Base-by-base conservation (phyloP, 92 coral and sea anemone genomes). In the Porites evermanni region DNA sequence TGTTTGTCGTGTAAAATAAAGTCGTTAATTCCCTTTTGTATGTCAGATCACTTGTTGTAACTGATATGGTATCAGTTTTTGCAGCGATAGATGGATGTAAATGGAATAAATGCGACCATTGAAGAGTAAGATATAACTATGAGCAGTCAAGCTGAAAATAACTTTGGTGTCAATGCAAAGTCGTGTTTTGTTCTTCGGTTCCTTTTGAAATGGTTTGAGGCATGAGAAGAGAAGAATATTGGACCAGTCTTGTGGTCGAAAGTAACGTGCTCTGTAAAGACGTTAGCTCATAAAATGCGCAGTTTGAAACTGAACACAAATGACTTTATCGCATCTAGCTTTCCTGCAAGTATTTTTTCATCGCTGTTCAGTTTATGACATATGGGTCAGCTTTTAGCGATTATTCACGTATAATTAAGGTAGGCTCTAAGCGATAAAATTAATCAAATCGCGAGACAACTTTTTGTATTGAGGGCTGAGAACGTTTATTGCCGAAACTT, bases 161-260 rank as follows among this genome's bases (percentile, higher is more conserved):
- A 74, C 74, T 83, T 83, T 83, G 87, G 87, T 47, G 74, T 72
- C 64, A 72, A 74, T 73, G 79, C 87, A 72, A 70, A 79, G 76
- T 16, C 53, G 10, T 73, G 21, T 52, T 74, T 83, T 83, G 79
- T 83, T 19, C 50, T 47, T 83, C 87, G 87, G 87, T 65, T 3
- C 79, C 72, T 73, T 83, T 83, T 83, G 87, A 73, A 51, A 83
- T 64, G 11, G 54, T 47, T 59, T 81, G 52, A 59, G 21, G 70
- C 17, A 20, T 26, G 8, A 63, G 61, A 11, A 67, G 75, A 52
- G 19, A 44, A 66, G 50, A 67, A 14, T 53, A 4, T 38, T 67
- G 24, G 86, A 38, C 13, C 65, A n/a, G 17, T 23, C 53, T 58
- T 7, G 18, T 50, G 17, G 66, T 26, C 85, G 9, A 32, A 58